These are phyloP conservation scores for Agrochola macilenta DNA, from an alignment of 2,888 invertebrate genomes.

Conservation along the genomic window DNA sequence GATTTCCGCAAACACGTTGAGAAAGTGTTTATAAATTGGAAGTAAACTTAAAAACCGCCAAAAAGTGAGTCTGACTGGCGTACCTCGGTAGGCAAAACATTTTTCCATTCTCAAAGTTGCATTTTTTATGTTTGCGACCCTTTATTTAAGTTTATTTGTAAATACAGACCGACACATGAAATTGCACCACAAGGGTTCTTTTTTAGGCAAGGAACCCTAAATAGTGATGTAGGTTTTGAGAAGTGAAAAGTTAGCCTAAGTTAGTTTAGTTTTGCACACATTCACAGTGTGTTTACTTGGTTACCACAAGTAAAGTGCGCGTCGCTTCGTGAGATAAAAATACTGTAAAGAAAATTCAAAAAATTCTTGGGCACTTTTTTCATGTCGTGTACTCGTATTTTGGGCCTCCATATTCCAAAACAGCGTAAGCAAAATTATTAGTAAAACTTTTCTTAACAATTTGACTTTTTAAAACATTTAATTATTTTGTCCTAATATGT, in stretches of 20 bases:
- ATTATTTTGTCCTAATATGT: neutral
- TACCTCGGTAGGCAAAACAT: neutral
- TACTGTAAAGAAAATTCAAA: neutral
- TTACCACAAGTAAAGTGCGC: neutral
- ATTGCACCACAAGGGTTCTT: too few species aligned
- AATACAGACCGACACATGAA: neutral
- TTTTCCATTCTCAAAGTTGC: neutral
- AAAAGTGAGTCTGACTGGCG: neutral
- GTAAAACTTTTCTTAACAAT: neutral
- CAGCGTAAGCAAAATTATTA: neutral
- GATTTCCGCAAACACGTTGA: constrained; percentile 34
- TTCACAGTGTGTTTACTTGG: neutral
- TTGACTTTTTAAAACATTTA: too few species aligned
- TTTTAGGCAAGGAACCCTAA: neutral
- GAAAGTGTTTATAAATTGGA: constrained; percentile 8
- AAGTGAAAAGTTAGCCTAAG: neutral
- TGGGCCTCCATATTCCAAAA: neutral
- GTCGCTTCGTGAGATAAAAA: neutral
- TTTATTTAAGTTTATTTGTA: neutral
- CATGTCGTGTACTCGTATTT: neutral
- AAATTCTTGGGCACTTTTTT: neutral
- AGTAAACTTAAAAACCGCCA: neutral
- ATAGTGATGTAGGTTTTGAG: neutral
- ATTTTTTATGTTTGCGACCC: neutral
- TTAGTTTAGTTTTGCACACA: neutral